A percentile compares a stretch with the other conserved stretches of the same genome.
These are phyloP conservation scores for Vanessa cardui DNA, from an alignment of 2,888 invertebrate species.

Conservation along the genomic window DNA sequence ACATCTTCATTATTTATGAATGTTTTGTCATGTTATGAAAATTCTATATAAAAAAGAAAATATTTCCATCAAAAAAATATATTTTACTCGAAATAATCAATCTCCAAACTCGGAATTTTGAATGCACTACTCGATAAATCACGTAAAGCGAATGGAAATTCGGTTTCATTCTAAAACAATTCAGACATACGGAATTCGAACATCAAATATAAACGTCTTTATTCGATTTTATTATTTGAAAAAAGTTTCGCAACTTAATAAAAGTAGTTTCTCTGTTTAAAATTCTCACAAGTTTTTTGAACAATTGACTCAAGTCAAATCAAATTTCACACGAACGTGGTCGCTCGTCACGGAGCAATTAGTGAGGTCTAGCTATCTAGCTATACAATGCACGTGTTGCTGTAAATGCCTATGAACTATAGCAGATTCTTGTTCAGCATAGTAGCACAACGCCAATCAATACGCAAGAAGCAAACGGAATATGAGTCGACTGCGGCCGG, in stretches of 20 bases:
- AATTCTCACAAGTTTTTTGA: too few species aligned
- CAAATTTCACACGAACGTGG: conserved; percentile 9
- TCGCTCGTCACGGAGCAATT: conserved; percentile 27
- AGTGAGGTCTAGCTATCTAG: conserved; percentile 30
- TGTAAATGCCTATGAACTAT: conserved; percentile 18
- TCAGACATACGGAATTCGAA: too few species aligned
- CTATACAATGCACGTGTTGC: conserved; percentile 32
- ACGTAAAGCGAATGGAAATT: too few species aligned
- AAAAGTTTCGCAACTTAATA: too few species aligned
- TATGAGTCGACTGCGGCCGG: conserved; percentile 54
- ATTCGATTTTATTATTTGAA: too few species aligned
- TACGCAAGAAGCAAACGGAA: conserved; percentile 29
- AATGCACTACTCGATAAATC: background rate
- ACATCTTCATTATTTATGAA: too few species aligned
- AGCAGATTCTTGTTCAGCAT: conserved; percentile 29
- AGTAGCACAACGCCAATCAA: conserved; percentile 24
- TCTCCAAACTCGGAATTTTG: background rate
- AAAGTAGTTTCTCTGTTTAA: background rate
- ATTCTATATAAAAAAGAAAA: too few species aligned
- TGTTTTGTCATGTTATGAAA: too few species aligned
- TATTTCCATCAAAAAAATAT: too few species aligned
- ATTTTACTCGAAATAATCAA: background rate
- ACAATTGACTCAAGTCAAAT: conserved; percentile 1
- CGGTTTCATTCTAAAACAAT: too few species aligned
- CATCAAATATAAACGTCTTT: too few species aligned